Evolutionary conservation across 1,140 invertebrate genomes (phyloP).

Genomic region (Drosophila neocordata): DNA sequence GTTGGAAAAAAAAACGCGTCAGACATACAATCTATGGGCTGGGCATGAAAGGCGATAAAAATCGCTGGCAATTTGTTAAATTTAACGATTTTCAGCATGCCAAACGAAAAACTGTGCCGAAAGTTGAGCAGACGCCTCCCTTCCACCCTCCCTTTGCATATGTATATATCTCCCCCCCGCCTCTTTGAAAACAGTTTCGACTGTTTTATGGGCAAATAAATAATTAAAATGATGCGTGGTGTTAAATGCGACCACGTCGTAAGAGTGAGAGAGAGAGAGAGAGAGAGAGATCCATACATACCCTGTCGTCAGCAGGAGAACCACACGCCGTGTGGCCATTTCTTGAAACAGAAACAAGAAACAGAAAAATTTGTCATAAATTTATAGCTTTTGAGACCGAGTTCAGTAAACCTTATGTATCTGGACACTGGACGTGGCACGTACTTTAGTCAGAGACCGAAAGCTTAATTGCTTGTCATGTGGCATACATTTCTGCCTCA

Average conservation of each 20-base stretch:
- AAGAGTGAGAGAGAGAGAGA: slow-evolving; percentile 7
- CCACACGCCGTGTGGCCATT: slow-evolving; percentile 72
- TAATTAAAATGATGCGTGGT: slow-evolving; percentile 82
- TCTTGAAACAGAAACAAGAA: slow-evolving; percentile 44
- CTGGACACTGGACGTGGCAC: slow-evolving; percentile 32
- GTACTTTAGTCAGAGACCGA: slow-evolving; percentile 45
- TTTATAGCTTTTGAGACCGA: slow-evolving; percentile 73
- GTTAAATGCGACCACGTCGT: slow-evolving; percentile 73
- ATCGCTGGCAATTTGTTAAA: slow-evolving; percentile 80
- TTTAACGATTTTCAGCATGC: slow-evolving; percentile 71
- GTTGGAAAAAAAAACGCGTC: slow-evolving; percentile 36
- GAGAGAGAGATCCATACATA: slow-evolving; percentile 27
- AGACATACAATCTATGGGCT: slow-evolving; percentile 67
- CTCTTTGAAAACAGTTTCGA: slow-evolving; percentile 45
- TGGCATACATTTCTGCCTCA: slow-evolving; percentile 69
- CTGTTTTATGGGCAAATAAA: slow-evolving; percentile 78
- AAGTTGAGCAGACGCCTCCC: slow-evolving; percentile 49
- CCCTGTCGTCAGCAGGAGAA: slow-evolving; percentile 30
- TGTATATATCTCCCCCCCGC: slow-evolving; percentile 12
- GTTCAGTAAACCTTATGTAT: slow-evolving; percentile 63
- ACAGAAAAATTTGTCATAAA: slow-evolving; percentile 77
- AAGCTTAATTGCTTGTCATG: slow-evolving; percentile 77
- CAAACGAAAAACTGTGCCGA: slow-evolving; percentile 65
- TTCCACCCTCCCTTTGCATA: slow-evolving; percentile 2
- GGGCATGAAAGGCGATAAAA: slow-evolving; percentile 68